Conservation (phyloP, 2,797 vertebrate species). For the Pangasius mekongensis region DNA sequence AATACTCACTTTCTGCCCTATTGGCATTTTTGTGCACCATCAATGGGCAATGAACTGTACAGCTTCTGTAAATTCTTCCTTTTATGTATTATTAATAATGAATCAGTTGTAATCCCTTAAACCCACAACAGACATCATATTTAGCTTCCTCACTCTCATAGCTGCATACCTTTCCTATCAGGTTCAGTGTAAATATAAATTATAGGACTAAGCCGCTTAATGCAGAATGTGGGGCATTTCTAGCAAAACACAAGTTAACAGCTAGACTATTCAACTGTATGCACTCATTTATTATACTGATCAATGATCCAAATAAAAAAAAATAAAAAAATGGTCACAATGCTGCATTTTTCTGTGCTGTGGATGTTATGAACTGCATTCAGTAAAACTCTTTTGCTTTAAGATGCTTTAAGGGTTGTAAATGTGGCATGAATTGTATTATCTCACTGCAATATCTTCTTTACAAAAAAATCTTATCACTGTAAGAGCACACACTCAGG, state of each 20-base stretch:
- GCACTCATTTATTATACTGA: neutral
- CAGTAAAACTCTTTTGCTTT: neutral
- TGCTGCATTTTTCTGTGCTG: neutral
- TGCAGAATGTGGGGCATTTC: neutral
- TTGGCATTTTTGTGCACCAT: neutral
- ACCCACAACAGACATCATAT: neutral
- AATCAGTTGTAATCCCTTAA: neutral
- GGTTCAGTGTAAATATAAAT: neutral
- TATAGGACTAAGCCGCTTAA: neutral
- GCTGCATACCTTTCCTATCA: neutral
- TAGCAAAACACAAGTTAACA: neutral
- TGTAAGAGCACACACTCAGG: neutral
- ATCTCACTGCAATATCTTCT: neutral
- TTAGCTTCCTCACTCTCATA: neutral
- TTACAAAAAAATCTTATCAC: neutral
- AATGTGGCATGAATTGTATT: neutral
- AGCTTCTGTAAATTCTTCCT: neutral
- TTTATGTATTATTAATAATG: neutral
- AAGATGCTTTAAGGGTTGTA: neutral
- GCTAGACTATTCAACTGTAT: neutral
- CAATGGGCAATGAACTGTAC: neutral
- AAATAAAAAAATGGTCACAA: neutral
- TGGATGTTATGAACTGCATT: neutral
- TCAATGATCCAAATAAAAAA: neutral
- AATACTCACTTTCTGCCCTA: neutral